phyloP scores from a whole-genome alignment of 1,140 invertebrate genomes.

The Trypoxylus dichotomus region DNA sequence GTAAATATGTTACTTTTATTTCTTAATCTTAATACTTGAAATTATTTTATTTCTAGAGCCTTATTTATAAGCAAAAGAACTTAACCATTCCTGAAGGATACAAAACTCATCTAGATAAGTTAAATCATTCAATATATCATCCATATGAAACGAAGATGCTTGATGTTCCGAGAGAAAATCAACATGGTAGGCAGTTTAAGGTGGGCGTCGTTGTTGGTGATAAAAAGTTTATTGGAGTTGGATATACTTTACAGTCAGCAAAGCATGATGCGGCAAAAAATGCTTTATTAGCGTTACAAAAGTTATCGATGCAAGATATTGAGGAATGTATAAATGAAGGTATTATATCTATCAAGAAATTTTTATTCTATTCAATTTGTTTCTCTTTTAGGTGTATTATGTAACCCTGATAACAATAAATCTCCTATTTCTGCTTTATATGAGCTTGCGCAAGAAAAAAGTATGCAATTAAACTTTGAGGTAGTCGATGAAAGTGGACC shows the following conservation, averaged over 20 bases:
- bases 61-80: slow-evolving; percentile 1
- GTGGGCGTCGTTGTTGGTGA: slow-evolving; percentile 41
- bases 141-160: slow-evolving; percentile 11
- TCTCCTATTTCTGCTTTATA: slow-evolving; percentile 44
- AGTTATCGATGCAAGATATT: slow-evolving; percentile 31
- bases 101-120: slow-evolving; percentile 9
- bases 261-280: slow-evolving; percentile 45
- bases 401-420: slow-evolving; percentile 37
- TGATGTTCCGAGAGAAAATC: slow-evolving; percentile 26
- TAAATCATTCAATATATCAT: slow-evolving; percentile 28
- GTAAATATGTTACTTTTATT: neutral
- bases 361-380: neutral
- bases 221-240: slow-evolving; percentile 39
- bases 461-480: slow-evolving; percentile 41
- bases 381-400: neutral
- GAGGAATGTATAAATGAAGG: slow-evolving; percentile 38
- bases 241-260: slow-evolving; percentile 42
- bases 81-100: neutral
- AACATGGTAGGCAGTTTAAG: slow-evolving; percentile 36
- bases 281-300: slow-evolving; percentile 39
- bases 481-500: slow-evolving; percentile 41
- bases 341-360: slow-evolving; percentile 16
- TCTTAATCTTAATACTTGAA: neutral
- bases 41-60: neutral
- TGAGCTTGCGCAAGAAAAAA: slow-evolving; percentile 41